Evolutionary conservation across 2,797 vertebrate species (phyloP), one percentile per base, ranked within the genome.

Genomic region (Bradypus variegatus): DNA sequence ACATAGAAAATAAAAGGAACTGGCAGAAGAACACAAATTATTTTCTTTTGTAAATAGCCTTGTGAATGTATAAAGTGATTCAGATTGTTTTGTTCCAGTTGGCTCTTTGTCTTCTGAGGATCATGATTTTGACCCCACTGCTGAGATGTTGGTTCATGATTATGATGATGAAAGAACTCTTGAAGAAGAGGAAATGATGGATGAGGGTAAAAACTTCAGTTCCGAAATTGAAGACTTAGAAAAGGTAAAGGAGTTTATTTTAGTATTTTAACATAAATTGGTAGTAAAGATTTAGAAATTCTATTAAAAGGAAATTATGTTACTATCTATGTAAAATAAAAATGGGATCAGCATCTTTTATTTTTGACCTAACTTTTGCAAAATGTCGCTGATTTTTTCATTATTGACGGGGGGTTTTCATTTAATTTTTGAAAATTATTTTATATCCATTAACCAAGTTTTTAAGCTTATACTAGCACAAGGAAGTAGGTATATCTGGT

Each of bases 21-120:
- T 82, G 94, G 83, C 58, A 1, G 85, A 55, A 69, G 78, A 92
- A 73, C 50, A 78, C 50, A 77, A 29, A 31, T 86, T 50, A 48
- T 82, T 77, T 82, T 91, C 25, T 92, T 91, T 70, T 53, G 81
- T 92, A 86, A 79, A 19, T 60, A 55, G 16, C 80, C 79, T 95
- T 5, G 0, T 89, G 15, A 88, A 7, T 92, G 84, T 77, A 7
- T 94, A 76, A 95, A 86, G 1, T 89, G 2, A 96, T 87, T 96
- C 33, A 81, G 77, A 85, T 95, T 80, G 88, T 93, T 95, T 94
- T 93, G 79, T 97, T 91, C 50, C 95, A 99, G 99, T 99, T 98
- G 99, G 99, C 97, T 99, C 99, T 98, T 98, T 99, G 97, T 99
- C 99, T 23, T 99, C 99, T 91, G 99, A 99, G 95, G 99, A 99